Evolutionary conservation across 1,140 invertebrate genomes (phyloP).

Genomic region (Pogonomyrmex californicus): DNA sequence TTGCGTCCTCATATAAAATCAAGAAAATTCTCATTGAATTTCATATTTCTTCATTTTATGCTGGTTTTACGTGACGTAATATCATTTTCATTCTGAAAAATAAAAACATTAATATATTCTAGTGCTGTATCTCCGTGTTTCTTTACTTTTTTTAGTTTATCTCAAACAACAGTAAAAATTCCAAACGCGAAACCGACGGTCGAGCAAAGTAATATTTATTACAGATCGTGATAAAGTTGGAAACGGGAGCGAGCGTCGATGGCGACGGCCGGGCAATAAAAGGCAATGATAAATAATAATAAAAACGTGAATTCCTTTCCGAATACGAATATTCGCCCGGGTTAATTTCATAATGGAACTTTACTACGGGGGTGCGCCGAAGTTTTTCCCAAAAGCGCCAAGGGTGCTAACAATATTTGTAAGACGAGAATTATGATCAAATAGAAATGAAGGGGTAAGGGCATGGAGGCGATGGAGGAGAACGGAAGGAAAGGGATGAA

Average conservation of each 20-base stretch:
- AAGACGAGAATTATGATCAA: slow-evolving; percentile 52
- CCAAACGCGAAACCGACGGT: not conserved
- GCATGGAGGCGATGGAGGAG: not conserved
- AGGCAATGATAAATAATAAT: slow-evolving; percentile 58
- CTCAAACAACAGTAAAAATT: slow-evolving; percentile 33
- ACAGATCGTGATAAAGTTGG: slow-evolving; percentile 36
- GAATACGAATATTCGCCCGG: slow-evolving; percentile 33
- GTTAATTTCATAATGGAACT: slow-evolving; percentile 61
- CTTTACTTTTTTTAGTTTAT: not conserved
- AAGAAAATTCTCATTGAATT: not conserved
- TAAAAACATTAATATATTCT: not conserved
- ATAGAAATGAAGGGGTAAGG: slow-evolving; percentile 30
- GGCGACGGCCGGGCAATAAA: slow-evolving; percentile 6
- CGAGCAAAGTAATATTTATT: slow-evolving; percentile 49
- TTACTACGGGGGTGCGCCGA: slow-evolving; percentile 8
- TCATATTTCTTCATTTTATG: not conserved
- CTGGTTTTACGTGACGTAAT: not conserved
- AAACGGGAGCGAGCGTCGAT: not conserved
- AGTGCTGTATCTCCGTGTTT: not conserved
- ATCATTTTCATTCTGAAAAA: not conserved
- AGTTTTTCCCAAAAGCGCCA: slow-evolving; percentile 16
- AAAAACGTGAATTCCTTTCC: slow-evolving; percentile 14
- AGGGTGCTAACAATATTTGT: slow-evolving; percentile 50
- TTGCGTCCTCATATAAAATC: not conserved
- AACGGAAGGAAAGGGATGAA: not conserved